Conservation (phyloP, 2,797 vertebrate genomes). For the Chelonia mydas region DNA sequence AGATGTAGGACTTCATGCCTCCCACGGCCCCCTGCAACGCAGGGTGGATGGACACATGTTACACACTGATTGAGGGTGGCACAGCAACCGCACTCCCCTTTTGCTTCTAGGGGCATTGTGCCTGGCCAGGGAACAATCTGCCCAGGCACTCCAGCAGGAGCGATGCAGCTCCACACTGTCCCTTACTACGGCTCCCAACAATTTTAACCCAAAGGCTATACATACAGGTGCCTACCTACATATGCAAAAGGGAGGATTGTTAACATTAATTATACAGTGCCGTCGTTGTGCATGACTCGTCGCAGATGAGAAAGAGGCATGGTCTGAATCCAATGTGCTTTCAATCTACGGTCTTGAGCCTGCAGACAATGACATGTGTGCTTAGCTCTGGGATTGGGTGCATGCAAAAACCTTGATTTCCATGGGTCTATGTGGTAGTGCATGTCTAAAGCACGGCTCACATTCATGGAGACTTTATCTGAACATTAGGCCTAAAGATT, state of each 20-base stretch:
- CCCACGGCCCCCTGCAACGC: neutral
- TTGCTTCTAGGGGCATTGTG: neutral
- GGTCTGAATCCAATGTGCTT: neutral
- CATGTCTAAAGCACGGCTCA: neutral
- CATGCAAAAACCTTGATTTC: neutral
- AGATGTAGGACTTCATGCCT: neutral
- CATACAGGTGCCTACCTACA: neutral
- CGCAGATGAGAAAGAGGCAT: neutral
- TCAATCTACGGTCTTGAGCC: neutral
- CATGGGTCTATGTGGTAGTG: neutral
- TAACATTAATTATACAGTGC: neutral
- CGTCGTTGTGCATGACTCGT: fast-evolving
- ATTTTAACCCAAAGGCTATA: neutral
- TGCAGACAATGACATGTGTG: neutral
- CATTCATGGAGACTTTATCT: neutral
- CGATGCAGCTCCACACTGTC: neutral
- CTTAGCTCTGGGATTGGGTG: neutral
- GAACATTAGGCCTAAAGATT: neutral
- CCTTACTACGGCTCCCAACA: neutral
- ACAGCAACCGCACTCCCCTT: too few relatives aligned
- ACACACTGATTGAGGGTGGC: fast-evolving
- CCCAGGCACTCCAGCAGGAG: neutral
- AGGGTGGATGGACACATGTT: too few relatives aligned
- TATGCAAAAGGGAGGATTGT: fast-evolving
- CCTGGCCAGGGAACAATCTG: neutral